Conservation (phyloP, 2,888 invertebrate species). For the Pimpla rufipes region DNA sequence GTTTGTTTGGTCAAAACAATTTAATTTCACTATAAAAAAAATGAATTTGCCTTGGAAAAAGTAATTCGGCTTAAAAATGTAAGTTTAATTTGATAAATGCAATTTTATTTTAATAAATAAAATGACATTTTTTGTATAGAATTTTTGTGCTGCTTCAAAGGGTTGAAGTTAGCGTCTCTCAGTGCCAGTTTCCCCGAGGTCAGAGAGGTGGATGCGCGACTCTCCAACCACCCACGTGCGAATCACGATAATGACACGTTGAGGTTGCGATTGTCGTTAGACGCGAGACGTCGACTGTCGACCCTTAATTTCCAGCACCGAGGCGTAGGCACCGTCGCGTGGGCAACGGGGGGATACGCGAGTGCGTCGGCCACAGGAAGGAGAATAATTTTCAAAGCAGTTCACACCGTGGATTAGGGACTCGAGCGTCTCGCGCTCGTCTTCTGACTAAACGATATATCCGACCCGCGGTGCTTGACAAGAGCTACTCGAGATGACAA, state of each 20-base stretch:
- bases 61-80: neutral
- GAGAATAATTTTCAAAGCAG: conserved; percentile 42
- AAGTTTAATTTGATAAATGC: neutral
- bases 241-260: conserved; percentile 64
- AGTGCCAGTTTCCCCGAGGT: neutral
- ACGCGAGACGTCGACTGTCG: conserved; percentile 62
- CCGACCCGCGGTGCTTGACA: neutral
- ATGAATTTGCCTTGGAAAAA: too few species aligned
- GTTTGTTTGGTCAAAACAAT: too few species aligned
- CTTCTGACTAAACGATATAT: conserved; percentile 27
- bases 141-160: neutral
- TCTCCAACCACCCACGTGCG: conserved; percentile 50
- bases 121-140: neutral
- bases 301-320: conserved; percentile 44
- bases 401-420: conserved; percentile 32
- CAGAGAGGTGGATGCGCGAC: neutral
- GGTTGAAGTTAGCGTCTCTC: neutral
- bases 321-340: conserved; percentile 54
- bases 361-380: conserved; percentile 43
- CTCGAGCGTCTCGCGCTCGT: conserved; percentile 11
- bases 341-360: conserved; percentile 52
- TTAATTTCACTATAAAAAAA: too few species aligned
- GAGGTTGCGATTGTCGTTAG: conserved; percentile 49
- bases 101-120: neutral
- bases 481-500: neutral